A percentile compares a stretch with the other conserved stretches of the same genome.
Conservation (phyloP, 2,888 invertebrate genomes). For the Pandemis cinnamomeana region DNA sequence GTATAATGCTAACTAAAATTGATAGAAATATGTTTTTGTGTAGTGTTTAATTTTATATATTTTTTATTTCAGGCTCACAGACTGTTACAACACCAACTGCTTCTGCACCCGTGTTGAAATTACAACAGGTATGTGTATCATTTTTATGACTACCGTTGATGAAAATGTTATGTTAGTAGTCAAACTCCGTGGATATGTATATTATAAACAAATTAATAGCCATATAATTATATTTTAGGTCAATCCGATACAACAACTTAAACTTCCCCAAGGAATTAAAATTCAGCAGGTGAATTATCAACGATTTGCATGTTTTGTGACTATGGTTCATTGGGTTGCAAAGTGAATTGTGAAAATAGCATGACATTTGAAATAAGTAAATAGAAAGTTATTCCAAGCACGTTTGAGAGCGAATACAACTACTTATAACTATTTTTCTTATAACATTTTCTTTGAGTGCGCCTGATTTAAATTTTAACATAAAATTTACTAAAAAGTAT, state of each 20-base stretch:
- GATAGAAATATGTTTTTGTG: not conserved
- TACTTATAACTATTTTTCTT: not conserved
- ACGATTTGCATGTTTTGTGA: slow-evolving; percentile 34
- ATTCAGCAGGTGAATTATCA: slow-evolving; percentile 76
- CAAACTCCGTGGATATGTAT: too few species aligned
- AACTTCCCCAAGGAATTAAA: slow-evolving; percentile 79
- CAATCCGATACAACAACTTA: slow-evolving; percentile 78
- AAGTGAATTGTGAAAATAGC: not conserved
- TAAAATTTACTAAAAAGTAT: not conserved
- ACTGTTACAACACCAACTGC: slow-evolving; percentile 68
- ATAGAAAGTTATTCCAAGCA: not conserved
- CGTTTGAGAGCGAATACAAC: not conserved
- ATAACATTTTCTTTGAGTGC: not conserved
- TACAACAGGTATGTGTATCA: slow-evolving; percentile 68
- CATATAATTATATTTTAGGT: slow-evolving; percentile 68
- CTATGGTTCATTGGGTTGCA: slow-evolving; percentile 22
- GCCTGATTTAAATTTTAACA: not conserved
- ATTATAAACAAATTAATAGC: slow-evolving; percentile 8
- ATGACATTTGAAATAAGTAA: not conserved
- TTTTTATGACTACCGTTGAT: too few species aligned
- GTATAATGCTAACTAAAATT: slow-evolving; percentile 40
- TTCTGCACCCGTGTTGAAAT: slow-evolving; percentile 72
- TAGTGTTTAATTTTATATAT: not conserved
- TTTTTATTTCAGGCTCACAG: slow-evolving; percentile 63
- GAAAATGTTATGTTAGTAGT: too few species aligned